Conservation (phyloP, 2,888 invertebrate genomes). For the Iphiclides podalirius region DNA sequence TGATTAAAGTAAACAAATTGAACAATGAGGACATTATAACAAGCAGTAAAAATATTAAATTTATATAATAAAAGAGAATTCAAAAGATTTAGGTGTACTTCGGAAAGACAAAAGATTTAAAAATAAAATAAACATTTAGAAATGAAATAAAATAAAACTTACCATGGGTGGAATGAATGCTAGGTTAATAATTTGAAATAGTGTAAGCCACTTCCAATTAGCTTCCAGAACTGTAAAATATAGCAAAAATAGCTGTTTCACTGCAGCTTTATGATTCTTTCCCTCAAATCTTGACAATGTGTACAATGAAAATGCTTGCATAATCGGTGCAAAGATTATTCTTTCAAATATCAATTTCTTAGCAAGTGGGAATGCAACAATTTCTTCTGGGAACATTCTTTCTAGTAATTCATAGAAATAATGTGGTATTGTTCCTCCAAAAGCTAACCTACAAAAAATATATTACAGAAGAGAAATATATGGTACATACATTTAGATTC, state of each 20-base stretch:
- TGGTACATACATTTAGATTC: no score
- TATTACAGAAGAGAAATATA: neutral
- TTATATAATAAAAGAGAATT: no score
- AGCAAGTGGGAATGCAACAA: slow-evolving; percentile 74
- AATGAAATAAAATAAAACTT: no score
- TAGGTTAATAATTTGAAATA: slow-evolving; percentile 87
- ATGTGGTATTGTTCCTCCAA: slow-evolving; percentile 90
- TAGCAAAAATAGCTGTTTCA: slow-evolving; percentile 81
- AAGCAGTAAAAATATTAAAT: no score
- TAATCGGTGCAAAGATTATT: slow-evolving; percentile 84
- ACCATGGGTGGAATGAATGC: slow-evolving; percentile 89
- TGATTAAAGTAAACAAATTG: no score
- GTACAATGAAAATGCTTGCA: slow-evolving; percentile 87
- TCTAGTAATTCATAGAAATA: slow-evolving; percentile 86
- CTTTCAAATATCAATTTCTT: slow-evolving; percentile 86
- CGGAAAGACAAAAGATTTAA: no score
- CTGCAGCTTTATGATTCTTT: slow-evolving; percentile 83
- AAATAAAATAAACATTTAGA: no score
- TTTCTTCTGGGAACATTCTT: slow-evolving; percentile 78
- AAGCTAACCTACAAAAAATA: slow-evolving; percentile 80
- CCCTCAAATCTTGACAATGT: slow-evolving; percentile 88
- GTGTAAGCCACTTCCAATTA: slow-evolving; percentile 88
- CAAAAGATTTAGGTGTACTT: no score
- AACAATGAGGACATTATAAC: no score
- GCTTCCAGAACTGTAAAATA: slow-evolving; percentile 84